Evolutionary conservation across 2,113 vertebrate species (phyloP), one percentile per base, ranked within the genome.

Genomic region (Scartelaos histophorus): DNA sequence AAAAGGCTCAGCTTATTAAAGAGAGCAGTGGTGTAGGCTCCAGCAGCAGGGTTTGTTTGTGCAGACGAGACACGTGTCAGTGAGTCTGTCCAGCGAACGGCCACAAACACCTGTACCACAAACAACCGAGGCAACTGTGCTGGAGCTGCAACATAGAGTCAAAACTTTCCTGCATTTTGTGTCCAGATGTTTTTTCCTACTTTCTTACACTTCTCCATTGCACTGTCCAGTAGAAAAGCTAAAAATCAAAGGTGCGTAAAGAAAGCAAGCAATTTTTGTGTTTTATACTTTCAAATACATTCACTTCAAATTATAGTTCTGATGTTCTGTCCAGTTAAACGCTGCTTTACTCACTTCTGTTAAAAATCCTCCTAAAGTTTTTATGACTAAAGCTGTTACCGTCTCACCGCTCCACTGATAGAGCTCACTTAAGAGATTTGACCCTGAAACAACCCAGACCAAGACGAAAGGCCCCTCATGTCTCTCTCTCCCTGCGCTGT

Each of bases 341-440:
- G 9, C 38, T 43, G 38, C 38, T 43, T 1, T 43, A 43, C 38
- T 1, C 1, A 43, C 38, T 10, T 43, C 38, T 43, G 38, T 3
- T 47, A 16, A 47, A 47, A 54, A 21, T 7, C 7, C 4, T 19
- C 51, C 51, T 53, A n/a, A 53, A 53, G 51, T n/a, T 53, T 53
- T 53, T 19, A 19, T 17, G 19, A 53, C 49, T 13, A 57, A 3
- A 24, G 54, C 12, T 57, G 54, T 57, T 24, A 25, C 56, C 15
- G 56, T 22, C 12, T 56, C 54, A 22, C 54, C 13, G 54, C 54
- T 21, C 54, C 21, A 56, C 21, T 56, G 54, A 22, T 56, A 88
- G 89, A 82, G 83, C 89, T 89, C 92, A 88, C 93, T 91, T 93
- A 92, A 81, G 81, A 92, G 89, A 93, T 93, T 91, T 92, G 85